Evolutionary conservation across 64 coral and sea anemone species (phyloP), one percentile per base, ranked within the genome.

Genomic region (Pocillopora damicornis): DNA sequence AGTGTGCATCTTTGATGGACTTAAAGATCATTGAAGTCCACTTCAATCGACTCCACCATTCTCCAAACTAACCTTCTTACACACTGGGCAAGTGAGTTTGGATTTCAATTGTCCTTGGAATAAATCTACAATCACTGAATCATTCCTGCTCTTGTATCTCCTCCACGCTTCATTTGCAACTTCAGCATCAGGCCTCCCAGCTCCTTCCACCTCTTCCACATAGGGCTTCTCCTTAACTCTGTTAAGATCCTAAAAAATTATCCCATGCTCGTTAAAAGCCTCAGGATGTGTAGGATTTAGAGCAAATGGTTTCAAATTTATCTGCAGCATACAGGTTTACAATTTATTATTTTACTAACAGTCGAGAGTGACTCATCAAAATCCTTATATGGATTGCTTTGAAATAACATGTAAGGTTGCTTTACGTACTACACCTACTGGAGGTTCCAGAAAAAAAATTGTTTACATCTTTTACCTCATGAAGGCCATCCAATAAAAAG

Each of bases 51-150:
- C 1, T 71, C 1, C 9, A n/a, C n/a, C 9, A 45, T 15, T 30
- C 14, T 42, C 22, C 42, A 4, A 7, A 8, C 35, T 78, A 45
- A 95, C 93, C 93, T 92, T 96, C 30, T 90, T 87, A 73, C 94
- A 96, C 58, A 93, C 77, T 35, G 94, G 94, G 26, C 94, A 96
- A 45, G 91, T 93, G 15, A 96, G 88, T 62, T 96, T 96, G 0
- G 94, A 96, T 64, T 96, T 96, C 15, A 96, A 83, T 51, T 96
- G 94, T 10, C 94, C 94, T 68, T 96, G 94, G 65, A 96, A 96
- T 23, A 96, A 79, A 51, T 96, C 94, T 38, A 96, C 94, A 61
- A 96, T 90, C 37, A 95, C 79, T 4, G 94, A 95, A 58, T 95
- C 94, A 89, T 95, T 92, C 60, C 94, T 91, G 25, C 94, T 95